Base-by-base conservation (phyloP, 1,140 invertebrate genomes). In the Scaptodrosophila lebanonensis region DNA sequence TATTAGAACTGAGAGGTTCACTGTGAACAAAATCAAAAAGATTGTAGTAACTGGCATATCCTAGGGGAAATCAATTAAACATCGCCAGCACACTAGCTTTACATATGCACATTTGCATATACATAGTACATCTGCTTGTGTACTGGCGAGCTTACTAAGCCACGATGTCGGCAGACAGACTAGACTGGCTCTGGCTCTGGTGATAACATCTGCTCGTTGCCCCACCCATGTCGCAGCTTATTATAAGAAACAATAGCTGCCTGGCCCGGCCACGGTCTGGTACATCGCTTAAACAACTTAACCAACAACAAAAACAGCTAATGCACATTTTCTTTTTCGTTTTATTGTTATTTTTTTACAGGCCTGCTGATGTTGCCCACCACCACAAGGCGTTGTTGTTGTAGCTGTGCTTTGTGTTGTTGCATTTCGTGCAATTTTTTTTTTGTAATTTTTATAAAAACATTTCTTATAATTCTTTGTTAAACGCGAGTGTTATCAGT, bases 311-410 rank as follows among this genome's bases (percentile, higher is more conserved):
- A 43, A 16, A 39, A 38, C 8, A 52, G 30, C 29, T 12, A 42
- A 30, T 25, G 53, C 39, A 62, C 20, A 56, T 49, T 60, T 61
- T 54, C 43, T 42, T 52, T 66, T 49, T 17, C 12, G 13, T 50
- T 48, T 45, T 44, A 33, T 29, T n/a, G n/a, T 29, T 35, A 22
- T 57, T 44, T 42, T 36, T 50, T 76, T 25, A 12, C 70, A 82
- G 75, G 75, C 75, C 33, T 82, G 75, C 75, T 82, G 75, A 82
- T 75, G 68, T 50, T 76, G 70, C 51, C 25, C 30, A 45, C 18
- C 53, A 45, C 32, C 62, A 40, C 48, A 38, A 33, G 32, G 30
- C 36, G 12, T 33, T 33, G 32, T 25, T 4, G 22, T 25, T 13
- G 3, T 8, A 25, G 29, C 32, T 63, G 39, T 44, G 45, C 38